These are phyloP conservation scores for Aphidius ervi DNA, from an alignment of 1,140 invertebrate species.

Conservation along the genomic window DNA sequence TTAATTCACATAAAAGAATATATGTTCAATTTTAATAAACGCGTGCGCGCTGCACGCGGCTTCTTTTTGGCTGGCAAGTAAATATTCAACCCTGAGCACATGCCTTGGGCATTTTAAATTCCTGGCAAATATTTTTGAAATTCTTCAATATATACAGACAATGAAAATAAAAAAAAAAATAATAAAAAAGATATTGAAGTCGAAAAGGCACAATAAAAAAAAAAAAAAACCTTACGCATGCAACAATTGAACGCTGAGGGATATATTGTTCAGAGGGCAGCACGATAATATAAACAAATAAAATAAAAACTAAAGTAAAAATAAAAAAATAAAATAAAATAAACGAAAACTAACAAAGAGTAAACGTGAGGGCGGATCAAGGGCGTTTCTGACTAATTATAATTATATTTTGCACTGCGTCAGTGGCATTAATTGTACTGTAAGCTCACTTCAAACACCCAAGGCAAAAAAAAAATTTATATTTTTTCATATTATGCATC, in stretches of 20 bases:
- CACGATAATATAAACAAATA: no score
- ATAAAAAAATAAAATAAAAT: no score
- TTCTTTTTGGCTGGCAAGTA: background rate
- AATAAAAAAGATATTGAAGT: no score
- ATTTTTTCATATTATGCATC: background rate
- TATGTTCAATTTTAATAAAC: constrained; percentile 22
- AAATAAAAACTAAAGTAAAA: no score
- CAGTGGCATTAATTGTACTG: constrained; percentile 49
- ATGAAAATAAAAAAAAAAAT: no score
- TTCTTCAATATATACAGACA: no score
- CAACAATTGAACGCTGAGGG: no score
- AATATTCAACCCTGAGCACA: constrained; percentile 6
- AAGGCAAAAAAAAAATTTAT: constrained; percentile 28
- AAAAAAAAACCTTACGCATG: no score
- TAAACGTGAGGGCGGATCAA: constrained; percentile 18
- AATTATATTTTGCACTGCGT: constrained; percentile 42
- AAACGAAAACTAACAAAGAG: background rate
- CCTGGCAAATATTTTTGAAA: background rate
- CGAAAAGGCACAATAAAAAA: no score
- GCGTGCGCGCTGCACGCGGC: constrained; percentile 15
- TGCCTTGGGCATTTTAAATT: constrained; percentile 16
- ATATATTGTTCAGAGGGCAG: no score
- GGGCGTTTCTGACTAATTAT: constrained; percentile 52
- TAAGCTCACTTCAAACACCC: constrained; percentile 47
- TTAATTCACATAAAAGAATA: constrained; percentile 7